Evolutionary conservation across 2,797 vertebrate genomes (phyloP).

Genomic region (Fundulus diaphanus): DNA sequence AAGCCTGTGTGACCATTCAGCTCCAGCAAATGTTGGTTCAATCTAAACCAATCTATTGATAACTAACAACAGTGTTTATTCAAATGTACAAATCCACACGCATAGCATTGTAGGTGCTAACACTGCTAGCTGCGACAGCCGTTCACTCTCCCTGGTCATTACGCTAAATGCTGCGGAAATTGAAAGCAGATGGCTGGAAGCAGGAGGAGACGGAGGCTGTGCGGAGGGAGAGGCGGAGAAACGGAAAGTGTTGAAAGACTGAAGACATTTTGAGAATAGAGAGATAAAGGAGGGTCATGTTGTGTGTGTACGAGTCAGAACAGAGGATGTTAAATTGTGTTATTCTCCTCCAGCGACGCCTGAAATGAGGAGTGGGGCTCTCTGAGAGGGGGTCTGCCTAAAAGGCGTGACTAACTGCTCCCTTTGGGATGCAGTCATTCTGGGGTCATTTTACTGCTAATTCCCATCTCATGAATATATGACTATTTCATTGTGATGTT

Average conservation of each 20-base stretch:
- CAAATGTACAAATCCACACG: background rate
- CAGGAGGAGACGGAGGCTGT: background rate
- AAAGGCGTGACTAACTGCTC: conserved; percentile 81
- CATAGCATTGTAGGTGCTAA: conserved; percentile 50
- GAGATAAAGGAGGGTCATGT: conserved; percentile 20
- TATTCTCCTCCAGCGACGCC: conserved; percentile 26
- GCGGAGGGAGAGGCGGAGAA: background rate
- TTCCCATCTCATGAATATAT: conserved; percentile 73
- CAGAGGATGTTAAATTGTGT: conserved; percentile 23
- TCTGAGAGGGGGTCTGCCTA: conserved; percentile 66
- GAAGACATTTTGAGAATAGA: conserved; percentile 10
- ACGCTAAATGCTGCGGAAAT: conserved; percentile 68
- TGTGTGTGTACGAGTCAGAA: conserved; percentile 1
- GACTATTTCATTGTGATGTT: conserved; percentile 65
- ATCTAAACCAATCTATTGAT: background rate
- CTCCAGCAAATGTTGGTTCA: background rate
- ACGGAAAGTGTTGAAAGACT: conserved; percentile 14
- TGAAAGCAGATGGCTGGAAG: conserved; percentile 73
- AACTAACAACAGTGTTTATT: background rate
- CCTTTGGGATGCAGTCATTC: conserved; percentile 68
- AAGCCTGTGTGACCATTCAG: too few species aligned
- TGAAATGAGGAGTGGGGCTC: conserved; percentile 32
- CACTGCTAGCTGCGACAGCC: conserved; percentile 58
- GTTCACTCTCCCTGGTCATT: conserved; percentile 48
- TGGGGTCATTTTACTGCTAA: conserved; percentile 77